phyloP scores from a whole-genome alignment of 2,113 vertebrate species.

The Aldabrachelys gigantea region DNA sequence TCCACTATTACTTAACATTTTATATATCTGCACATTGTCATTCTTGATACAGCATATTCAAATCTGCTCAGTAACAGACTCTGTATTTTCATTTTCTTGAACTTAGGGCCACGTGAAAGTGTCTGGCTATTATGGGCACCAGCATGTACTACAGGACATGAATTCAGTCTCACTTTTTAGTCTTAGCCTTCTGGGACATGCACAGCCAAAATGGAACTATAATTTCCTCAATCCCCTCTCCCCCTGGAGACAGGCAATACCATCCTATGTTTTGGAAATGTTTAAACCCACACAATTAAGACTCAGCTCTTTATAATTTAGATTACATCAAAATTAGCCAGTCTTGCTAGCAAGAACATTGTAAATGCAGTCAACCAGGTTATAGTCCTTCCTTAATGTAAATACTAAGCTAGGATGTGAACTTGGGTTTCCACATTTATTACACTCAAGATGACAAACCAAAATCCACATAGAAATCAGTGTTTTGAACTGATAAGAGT shows the following conservation, averaged over 20 bases:
- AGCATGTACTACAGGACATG: background rate
- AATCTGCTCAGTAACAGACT: background rate
- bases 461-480: background rate
- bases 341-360: background rate
- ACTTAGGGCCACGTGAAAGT: background rate
- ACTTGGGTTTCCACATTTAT: background rate
- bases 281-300: background rate
- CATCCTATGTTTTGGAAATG: background rate
- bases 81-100: background rate
- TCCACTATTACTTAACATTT: background rate
- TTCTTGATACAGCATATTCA: background rate
- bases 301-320: background rate
- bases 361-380: background rate
- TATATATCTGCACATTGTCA: background rate
- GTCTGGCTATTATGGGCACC: background rate
- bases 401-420: fast-evolving
- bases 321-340: background rate
- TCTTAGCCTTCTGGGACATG: conserved; percentile 3
- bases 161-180: background rate
- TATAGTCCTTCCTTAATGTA: fast-evolving
- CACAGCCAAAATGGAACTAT: background rate
- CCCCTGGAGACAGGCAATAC: background rate
- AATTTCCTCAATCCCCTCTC: background rate
- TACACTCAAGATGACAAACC: background rate
- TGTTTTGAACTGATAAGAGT: no score